Base-by-base conservation (phyloP, 2,113 vertebrate genomes). In the Trematomus loennbergii region DNA sequence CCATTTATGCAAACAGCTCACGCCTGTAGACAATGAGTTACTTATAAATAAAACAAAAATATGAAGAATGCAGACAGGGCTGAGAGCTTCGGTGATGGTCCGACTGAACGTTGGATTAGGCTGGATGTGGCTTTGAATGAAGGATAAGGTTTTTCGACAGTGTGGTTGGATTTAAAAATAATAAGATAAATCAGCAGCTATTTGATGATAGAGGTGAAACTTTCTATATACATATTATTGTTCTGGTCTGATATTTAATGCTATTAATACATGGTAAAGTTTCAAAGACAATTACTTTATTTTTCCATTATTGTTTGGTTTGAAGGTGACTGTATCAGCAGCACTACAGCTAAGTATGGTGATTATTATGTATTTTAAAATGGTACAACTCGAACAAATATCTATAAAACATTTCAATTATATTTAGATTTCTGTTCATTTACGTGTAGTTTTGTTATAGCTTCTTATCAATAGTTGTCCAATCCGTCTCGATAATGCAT, bases 31-130 rank as follows among this genome's bases (percentile, higher is more conserved):
- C 83, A 89, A 72, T 86, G 83, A 88, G 59, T 75, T 62, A 46
- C 68, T 82, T 43, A 83, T 89, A 74, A 88, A 91, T 92, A 85
- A 89, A 89, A 89, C 66, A 90, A 83, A 57, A 72, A 61, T 61
- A 75, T 91, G 65, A 90, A 87, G 85, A 87, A 90, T 83, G 78
- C 78, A 88, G 84, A 83, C 72, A 33, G 62, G 22, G 65, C 61
- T 75, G 79, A 84, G 80, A 81, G 79, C 75, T 61, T 79, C 45
- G 36, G 59, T 83, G 73, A 67, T 77, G 40, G 0, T 86, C 77
- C 22, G 25, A 76, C 48, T 79, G 33, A 83, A 65, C 10, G 0
- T 72, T 66, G 55, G 69, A 81, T 74, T 66, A 59, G 13, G 65
- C 15, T 11, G 12, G 67, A 69, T 53, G 20, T 33, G 17, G 16